Evolutionary conservation across 2,797 vertebrate genomes (phyloP).

Genomic region (Sitta carolinensis): DNA sequence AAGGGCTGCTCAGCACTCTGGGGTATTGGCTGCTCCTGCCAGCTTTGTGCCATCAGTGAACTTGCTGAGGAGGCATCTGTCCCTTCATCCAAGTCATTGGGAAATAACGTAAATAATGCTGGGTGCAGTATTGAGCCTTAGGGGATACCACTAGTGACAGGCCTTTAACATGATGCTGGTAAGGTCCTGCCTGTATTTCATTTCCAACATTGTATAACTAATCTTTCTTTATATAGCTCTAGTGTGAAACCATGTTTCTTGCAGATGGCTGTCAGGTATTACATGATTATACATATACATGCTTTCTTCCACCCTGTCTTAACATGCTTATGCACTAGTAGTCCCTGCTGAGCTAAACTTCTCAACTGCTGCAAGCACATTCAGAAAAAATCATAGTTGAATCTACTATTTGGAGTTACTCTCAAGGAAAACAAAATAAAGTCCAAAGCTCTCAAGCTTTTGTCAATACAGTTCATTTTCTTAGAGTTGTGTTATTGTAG

Average conservation of each 20-base stretch:
- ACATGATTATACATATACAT: too few species aligned
- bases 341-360: not conserved
- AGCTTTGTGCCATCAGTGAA: not conserved
- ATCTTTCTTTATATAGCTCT: not conserved
- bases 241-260: not conserved
- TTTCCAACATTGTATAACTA: not conserved
- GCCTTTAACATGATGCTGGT: not conserved
- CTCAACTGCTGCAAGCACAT: not conserved
- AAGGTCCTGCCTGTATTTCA: not conserved
- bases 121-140: not conserved
- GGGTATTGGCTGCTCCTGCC: fast-evolving
- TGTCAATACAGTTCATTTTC: not conserved
- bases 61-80: not conserved
- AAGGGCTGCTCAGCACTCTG: not conserved
- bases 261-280: not conserved
- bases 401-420: not conserved
- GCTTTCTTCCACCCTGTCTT: not conserved
- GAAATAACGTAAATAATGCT: not conserved
- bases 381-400: not conserved
- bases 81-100: not conserved
- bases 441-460: not conserved
- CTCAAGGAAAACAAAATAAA: not conserved
- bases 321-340: not conserved
- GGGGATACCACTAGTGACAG: too few species aligned
- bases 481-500: not conserved